Evolutionary conservation across 2,797 vertebrate species (phyloP).

Genomic region (Thripadectes ignobilis): DNA sequence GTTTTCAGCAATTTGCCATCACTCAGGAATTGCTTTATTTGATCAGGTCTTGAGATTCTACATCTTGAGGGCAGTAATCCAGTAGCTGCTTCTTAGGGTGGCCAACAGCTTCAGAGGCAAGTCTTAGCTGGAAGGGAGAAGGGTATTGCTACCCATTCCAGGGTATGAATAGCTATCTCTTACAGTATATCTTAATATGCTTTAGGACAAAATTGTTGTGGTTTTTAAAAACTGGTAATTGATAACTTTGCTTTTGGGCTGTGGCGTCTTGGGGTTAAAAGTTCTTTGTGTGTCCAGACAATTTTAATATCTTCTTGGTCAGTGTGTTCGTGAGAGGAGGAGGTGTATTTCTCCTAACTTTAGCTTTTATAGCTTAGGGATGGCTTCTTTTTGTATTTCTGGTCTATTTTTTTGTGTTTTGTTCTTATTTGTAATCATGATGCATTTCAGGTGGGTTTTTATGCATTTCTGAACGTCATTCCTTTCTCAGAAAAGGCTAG

Average conservation of each 20-base stretch:
- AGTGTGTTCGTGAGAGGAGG: neutral
- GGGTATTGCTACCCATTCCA: neutral
- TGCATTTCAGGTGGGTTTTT: neutral
- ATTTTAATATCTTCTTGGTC: neutral
- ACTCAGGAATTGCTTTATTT: neutral
- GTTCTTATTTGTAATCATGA: neutral
- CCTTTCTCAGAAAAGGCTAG: neutral
- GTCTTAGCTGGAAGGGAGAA: neutral
- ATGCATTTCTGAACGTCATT: neutral
- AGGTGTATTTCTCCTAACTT: neutral
- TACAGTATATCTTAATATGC: neutral
- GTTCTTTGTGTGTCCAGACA: neutral
- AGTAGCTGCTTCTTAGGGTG: neutral
- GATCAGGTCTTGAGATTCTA: neutral
- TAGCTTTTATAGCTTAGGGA: neutral
- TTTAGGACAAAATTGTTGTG: neutral
- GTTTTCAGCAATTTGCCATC: neutral
- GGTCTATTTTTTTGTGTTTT: neutral
- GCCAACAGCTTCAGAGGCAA: neutral
- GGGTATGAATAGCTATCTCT: neutral
- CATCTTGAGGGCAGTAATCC: neutral
- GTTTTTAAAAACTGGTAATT: neutral
- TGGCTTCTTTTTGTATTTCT: neutral
- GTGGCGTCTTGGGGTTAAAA: neutral
- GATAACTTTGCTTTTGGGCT: neutral